Evolutionary conservation across 2,888 invertebrate genomes (phyloP).

Genomic region (Platerodrilus igneus): DNA sequence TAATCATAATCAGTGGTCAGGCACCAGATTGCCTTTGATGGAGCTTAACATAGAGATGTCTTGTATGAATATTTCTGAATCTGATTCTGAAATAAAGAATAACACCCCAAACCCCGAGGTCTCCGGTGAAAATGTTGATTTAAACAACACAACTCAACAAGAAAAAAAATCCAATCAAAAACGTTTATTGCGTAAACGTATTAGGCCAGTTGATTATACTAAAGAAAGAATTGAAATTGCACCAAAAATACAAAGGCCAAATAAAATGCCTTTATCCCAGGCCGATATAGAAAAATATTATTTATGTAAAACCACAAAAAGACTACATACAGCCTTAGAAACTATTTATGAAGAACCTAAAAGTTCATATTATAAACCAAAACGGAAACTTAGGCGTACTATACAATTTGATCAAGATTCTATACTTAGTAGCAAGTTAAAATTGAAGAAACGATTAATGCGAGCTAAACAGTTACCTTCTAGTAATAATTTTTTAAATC

Average conservation of each 20-base stretch:
- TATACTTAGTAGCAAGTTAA: conserved; percentile 7
- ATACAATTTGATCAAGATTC: conserved; percentile 11
- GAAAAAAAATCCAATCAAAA: conserved; percentile 2
- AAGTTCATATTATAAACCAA: conserved; percentile 6
- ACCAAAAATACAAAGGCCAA: neutral
- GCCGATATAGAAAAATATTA: conserved; percentile 14
- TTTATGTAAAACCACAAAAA: conserved; percentile 15
- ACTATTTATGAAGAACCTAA: conserved; percentile 20
- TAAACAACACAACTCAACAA: neutral
- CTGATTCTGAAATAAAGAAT: neutral
- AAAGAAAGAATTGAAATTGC: neutral
- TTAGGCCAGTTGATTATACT: conserved; percentile 2
- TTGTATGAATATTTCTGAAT: conserved; percentile 8
- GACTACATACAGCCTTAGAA: conserved; percentile 13
- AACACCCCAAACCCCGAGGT: neutral
- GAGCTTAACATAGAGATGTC: conserved; percentile 13
- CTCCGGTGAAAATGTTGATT: neutral
- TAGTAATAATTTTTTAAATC: conserved; percentile 14
- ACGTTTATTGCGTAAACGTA: conserved; percentile 7
- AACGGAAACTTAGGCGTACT: conserved; percentile 11
- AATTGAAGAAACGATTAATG: conserved; percentile 12
- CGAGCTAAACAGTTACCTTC: conserved; percentile 13
- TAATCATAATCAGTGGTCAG: too few species aligned
- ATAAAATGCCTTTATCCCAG: too few species aligned
- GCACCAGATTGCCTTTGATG: too few species aligned